phyloP scores from a whole-genome alignment of 37 sponge, comb jelly and placozoan genomes.

The Cliona cf. orientalis region DNA sequence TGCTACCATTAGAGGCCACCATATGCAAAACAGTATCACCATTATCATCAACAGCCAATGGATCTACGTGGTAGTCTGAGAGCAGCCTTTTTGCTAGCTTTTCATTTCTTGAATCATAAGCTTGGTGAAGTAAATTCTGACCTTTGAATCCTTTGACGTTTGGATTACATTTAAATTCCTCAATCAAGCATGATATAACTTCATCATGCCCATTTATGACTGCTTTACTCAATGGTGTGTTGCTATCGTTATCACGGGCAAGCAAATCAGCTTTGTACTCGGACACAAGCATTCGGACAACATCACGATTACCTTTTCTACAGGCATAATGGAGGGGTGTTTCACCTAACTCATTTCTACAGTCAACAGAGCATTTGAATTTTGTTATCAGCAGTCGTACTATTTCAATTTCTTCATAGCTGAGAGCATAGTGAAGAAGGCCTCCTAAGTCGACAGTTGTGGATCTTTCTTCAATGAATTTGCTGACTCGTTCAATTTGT shows the following conservation, averaged over 20 bases:
- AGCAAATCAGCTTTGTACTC: neutral
- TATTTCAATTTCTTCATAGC: too few species aligned
- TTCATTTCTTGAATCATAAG: constrained; percentile 14
- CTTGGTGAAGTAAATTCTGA: constrained; percentile 26
- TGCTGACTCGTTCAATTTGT: too few species aligned
- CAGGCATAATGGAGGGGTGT: neutral
- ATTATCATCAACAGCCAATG: constrained; percentile 23
- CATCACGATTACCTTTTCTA: neutral
- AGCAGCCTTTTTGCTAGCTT: constrained; percentile 13
- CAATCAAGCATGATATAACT: constrained; percentile 12
- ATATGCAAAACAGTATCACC: constrained; percentile 24
- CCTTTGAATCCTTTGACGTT: neutral
- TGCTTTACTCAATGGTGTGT: neutral
- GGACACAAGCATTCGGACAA: neutral
- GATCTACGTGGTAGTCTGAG: constrained; percentile 1
- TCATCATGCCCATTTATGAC: constrained; percentile 9
- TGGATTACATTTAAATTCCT: constrained; percentile 2
- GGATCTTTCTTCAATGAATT: too few species aligned
- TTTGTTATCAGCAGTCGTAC: neutral
- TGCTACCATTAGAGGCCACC: neutral
- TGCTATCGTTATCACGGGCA: neutral
- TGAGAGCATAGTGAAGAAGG: too few species aligned
- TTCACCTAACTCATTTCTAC: too few species aligned
- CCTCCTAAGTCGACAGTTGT: too few species aligned
- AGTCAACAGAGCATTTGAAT: too few species aligned